Evolutionary conservation across 2,113 vertebrate genomes (phyloP), one percentile per base, ranked within the genome.

Genomic region (Penelope pileata): DNA sequence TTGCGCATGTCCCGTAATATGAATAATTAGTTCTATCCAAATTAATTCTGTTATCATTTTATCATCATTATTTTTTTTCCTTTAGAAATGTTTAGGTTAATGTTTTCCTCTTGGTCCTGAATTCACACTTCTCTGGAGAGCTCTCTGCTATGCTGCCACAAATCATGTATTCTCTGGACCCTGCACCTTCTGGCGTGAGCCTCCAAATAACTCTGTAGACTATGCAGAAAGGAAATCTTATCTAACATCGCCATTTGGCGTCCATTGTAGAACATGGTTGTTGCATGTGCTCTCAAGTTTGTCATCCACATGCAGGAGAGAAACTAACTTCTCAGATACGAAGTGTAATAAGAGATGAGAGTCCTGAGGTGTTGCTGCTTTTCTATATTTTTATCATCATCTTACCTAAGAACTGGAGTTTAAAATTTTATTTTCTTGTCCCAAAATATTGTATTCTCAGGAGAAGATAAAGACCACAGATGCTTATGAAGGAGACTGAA

Each of bases 11-110:
- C 24, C 40, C 27, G 80, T 38, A 75, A 64, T 26, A 13, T 83
- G 95, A 97, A 42, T 89, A 73, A 96, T 91, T 83, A 83, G 59
- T 78, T 88, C 86, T 38, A 75, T 90, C 94, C 91, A 92, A 60
- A 34, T 79, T n/a, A 88, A 90, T 83, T 53, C 56, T 74, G 38
- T 92, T 70, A 45, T 66, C 22, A 63, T 83, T 97, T 92, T 66
- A 94, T 97, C 96, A 91, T 88, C 80, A 79, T 96, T 97, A 94
- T 24, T 63, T 89, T 77, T 45, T 86, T 50, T 38, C 48, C 77
- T 36, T 77, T 87, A 62, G 77, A 67, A 96, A 88, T 64, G 68
- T 96, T 94, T 92, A 58, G 84, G 47, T 59, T 95, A 85, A 76
- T n/a, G 47, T 78, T 93, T 90, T 92, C 23, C 13, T 43, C 48